Conservation (phyloP, 92 coral and sea anemone genomes). For the Parazoanthus swiftii region DNA sequence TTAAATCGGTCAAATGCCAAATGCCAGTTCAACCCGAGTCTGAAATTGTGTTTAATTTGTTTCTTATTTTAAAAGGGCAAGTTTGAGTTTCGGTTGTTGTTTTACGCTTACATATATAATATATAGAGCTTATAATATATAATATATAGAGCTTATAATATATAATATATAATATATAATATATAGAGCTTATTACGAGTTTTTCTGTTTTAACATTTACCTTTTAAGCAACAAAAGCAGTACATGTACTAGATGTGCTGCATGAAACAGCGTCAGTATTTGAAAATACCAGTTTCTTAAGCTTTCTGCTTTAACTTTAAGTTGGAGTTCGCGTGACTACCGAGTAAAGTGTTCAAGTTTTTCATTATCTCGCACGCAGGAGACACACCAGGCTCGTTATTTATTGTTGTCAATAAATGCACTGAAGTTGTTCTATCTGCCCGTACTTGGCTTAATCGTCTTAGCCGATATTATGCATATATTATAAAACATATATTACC, state of each 20-base stretch:
- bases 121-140: too few relatives aligned
- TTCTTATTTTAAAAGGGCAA: too few relatives aligned
- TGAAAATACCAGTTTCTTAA: not conserved
- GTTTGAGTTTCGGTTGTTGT: too few relatives aligned
- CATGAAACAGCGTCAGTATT: not conserved
- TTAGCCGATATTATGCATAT: not conserved
- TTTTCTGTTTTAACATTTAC: too few relatives aligned
- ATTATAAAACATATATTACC: not conserved
- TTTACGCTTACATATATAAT: too few relatives aligned
- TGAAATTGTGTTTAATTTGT: too few relatives aligned
- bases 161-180: too few relatives aligned
- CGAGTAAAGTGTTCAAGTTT: not conserved
- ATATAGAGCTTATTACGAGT: too few relatives aligned
- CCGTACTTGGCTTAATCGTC: not conserved
- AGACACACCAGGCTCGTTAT: not conserved
- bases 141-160: too few relatives aligned
- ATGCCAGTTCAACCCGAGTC: too few relatives aligned
- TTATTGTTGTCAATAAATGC: not conserved
- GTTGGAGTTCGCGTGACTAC: constrained; percentile 1
- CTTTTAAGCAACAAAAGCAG: too few relatives aligned
- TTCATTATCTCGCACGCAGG: not conserved
- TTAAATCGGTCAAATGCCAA: too few relatives aligned
- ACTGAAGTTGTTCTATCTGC: not conserved
- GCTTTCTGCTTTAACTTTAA: not conserved
- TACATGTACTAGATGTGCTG: not conserved